Conservation (phyloP, 1,140 invertebrate genomes). For the Euborellia annulipes region DNA sequence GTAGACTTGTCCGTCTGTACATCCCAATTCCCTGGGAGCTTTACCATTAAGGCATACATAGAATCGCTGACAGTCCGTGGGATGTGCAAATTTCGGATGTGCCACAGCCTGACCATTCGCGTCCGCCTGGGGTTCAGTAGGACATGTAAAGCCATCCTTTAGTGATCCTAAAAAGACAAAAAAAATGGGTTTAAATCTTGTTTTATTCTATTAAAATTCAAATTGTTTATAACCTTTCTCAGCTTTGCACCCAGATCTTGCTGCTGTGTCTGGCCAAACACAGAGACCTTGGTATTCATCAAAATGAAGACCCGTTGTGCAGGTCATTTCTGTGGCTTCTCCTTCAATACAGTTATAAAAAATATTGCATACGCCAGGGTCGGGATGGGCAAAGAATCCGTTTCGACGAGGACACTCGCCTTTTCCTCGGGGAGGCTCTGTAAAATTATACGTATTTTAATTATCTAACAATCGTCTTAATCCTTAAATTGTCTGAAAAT, state of each 20-base stretch:
- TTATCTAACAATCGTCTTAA: too few relatives aligned
- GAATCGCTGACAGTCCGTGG: constrained; percentile 73
- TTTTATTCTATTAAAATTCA: neutral
- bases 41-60: constrained; percentile 77
- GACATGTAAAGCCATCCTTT: constrained; percentile 69
- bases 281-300: constrained; percentile 74
- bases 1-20: constrained; percentile 70
- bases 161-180: constrained; percentile 30
- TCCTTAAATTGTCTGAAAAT: too few relatives aligned
- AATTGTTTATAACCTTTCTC: constrained; percentile 17
- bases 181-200: constrained; percentile 2
- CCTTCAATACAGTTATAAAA: constrained; percentile 84
- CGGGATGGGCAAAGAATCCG: constrained; percentile 78
- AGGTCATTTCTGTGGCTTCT: constrained; percentile 58
- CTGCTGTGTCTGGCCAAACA: constrained; percentile 71
- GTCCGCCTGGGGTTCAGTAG: constrained; percentile 45
- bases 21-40: constrained; percentile 70
- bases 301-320: constrained; percentile 72
- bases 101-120: constrained; percentile 54
- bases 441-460: too few relatives aligned
- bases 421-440: constrained; percentile 54
- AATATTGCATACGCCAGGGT: constrained; percentile 58
- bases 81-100: constrained; percentile 76
- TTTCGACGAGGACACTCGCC: constrained; percentile 62
- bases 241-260: constrained; percentile 48